phyloP scores from a whole-genome alignment of 2,888 invertebrate genomes.

The Melinopterus prodromus region DNA sequence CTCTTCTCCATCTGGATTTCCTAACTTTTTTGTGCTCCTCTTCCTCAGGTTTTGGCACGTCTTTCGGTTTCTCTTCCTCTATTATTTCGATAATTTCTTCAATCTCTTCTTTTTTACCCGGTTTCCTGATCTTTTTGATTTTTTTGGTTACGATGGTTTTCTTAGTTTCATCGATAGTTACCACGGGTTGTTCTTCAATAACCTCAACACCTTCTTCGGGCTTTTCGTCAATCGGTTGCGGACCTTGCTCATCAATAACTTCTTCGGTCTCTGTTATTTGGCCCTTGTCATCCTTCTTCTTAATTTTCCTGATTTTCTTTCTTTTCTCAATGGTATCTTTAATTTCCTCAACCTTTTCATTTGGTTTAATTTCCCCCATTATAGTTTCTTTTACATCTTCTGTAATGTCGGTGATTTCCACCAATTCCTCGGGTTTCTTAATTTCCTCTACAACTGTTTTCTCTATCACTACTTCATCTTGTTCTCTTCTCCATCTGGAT shows the following conservation, averaged over 20 bases:
- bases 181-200: constrained; percentile 42
- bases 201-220: constrained; percentile 46
- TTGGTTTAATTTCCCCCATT: constrained; percentile 38
- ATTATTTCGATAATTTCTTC: constrained; percentile 65
- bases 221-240: constrained; percentile 44
- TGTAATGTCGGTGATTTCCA: constrained; percentile 48
- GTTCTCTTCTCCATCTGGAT: constrained; percentile 7
- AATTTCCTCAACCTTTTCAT: constrained; percentile 45
- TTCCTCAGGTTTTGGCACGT: constrained; percentile 53
- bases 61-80: constrained; percentile 54
- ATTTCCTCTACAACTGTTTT: constrained; percentile 41
- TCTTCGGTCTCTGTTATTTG: constrained; percentile 55
- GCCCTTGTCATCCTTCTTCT: constrained; percentile 51
- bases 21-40: constrained; percentile 41
- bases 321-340: constrained; percentile 55
- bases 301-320: constrained; percentile 56
- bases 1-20: constrained; percentile 47
- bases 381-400: constrained; percentile 54
- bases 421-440: constrained; percentile 45
- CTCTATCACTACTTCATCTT: neutral
- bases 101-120: constrained; percentile 62
- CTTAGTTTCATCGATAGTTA: constrained; percentile 44
- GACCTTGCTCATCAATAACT: constrained; percentile 45
- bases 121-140: constrained; percentile 55
- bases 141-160: constrained; percentile 53